Evolutionary conservation across 2,113 vertebrate species (phyloP).

Genomic region (Myrmecophaga tridactyla): DNA sequence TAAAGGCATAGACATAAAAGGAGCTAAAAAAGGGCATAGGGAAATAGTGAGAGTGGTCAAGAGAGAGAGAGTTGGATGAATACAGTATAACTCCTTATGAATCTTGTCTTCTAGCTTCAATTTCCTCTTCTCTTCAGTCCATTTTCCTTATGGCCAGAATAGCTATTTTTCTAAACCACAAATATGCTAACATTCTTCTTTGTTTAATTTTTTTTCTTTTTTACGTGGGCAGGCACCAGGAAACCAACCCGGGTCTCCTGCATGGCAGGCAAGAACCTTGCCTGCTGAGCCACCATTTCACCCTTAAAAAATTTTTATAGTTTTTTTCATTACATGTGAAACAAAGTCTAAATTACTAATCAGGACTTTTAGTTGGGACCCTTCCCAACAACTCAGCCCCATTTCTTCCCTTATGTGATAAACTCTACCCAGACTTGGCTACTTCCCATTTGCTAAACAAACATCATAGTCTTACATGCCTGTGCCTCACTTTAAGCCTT

Average conservation of each 20-base stretch:
- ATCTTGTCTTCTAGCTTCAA: not conserved
- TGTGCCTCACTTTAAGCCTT: not conserved
- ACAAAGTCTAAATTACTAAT: not conserved
- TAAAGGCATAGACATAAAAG: not conserved
- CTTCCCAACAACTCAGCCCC: not conserved
- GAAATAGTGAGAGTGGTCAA: not conserved
- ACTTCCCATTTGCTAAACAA: not conserved
- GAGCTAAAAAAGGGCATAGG: not conserved
- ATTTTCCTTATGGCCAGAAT: not conserved
- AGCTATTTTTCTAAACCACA: not conserved
- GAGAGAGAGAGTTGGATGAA: not conserved
- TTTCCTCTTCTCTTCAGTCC: not conserved
- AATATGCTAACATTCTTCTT: not conserved
- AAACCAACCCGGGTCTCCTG: too few relatives aligned
- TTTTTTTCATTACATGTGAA: not conserved
- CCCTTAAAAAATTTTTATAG: not conserved
- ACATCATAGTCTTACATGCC: not conserved
- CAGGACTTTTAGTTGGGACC: not conserved
- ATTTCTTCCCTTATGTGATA: not conserved
- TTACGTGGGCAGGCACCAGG: too few relatives aligned
- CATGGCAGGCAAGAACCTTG: too few relatives aligned
- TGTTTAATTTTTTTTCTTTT: too few relatives aligned
- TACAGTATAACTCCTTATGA: not conserved
- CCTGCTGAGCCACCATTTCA: too few relatives aligned
- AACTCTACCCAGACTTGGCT: not conserved